A percentile compares a stretch with the other conserved stretches of the same genome.
Conservation (phyloP, 2,888 invertebrate genomes). For the Tipula vernalis region DNA sequence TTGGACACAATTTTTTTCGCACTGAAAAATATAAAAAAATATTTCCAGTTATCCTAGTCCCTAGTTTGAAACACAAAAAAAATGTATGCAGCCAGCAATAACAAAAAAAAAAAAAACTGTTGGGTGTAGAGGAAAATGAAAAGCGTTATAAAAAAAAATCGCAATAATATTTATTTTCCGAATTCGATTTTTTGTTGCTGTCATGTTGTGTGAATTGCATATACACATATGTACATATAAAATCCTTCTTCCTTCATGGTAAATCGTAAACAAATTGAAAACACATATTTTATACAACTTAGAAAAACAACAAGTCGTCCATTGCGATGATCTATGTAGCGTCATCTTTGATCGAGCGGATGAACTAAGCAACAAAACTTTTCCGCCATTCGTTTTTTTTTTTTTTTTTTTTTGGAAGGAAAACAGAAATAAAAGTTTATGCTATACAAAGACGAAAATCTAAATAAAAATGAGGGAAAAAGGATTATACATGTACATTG, state of each 20-base stretch:
- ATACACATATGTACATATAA: background rate
- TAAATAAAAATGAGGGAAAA: background rate
- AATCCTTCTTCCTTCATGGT: background rate
- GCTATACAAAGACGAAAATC: background rate
- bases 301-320: background rate
- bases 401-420: background rate
- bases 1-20: constrained; percentile 20
- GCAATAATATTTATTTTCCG: background rate
- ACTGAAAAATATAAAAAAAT: constrained; percentile 18
- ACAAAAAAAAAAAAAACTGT: background rate
- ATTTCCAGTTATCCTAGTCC: background rate
- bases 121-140: background rate
- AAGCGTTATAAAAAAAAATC: background rate
- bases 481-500: background rate
- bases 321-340: background rate
- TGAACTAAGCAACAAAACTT: background rate
- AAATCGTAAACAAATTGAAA: background rate
- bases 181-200: background rate
- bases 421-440: background rate
- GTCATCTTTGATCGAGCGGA: background rate
- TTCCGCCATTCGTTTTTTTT: background rate
- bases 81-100: background rate
- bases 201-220: background rate
- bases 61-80: background rate
- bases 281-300: background rate